A percentile compares a stretch with the other conserved stretches of the same genome.
These are phyloP conservation scores for Ispidina picta DNA, from an alignment of 2,797 vertebrate species.

Conservation along the genomic window DNA sequence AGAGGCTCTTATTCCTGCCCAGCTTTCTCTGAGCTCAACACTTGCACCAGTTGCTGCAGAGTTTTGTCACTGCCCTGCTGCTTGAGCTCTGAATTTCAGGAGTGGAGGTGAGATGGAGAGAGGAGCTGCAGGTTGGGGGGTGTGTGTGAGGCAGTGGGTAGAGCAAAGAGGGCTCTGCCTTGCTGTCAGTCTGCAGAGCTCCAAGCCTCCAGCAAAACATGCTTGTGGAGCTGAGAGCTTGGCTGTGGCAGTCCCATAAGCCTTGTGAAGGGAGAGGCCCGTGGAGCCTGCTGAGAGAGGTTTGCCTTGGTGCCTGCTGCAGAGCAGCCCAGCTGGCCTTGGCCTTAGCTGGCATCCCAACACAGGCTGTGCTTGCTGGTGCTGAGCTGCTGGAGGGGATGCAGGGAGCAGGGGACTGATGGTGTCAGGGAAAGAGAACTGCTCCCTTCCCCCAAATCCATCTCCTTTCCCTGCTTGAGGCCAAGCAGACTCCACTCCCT, in stretches of 20 bases:
- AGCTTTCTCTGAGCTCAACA: not conserved
- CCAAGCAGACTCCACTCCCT: not conserved
- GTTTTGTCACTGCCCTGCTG: not conserved
- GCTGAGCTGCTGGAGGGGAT: not conserved
- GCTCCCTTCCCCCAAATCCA: not conserved
- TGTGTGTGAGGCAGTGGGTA: not conserved
- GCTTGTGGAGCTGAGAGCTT: not conserved
- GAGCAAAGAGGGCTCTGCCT: not conserved
- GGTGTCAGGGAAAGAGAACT: not conserved
- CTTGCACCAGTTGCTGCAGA: not conserved
- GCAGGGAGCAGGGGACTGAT: accelerated
- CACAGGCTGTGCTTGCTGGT: not conserved
- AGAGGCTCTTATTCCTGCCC: not conserved
- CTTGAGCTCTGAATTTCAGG: not conserved
- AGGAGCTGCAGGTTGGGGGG: not conserved
- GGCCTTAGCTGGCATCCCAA: not conserved
- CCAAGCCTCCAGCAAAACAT: accelerated
- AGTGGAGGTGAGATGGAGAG: not conserved
- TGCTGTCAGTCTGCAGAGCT: not conserved
- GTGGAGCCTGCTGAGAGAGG: not conserved
- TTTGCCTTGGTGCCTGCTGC: not conserved
- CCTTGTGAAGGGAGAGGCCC: not conserved
- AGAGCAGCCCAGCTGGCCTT: not conserved
- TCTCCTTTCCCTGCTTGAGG: not conserved
- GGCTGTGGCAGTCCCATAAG: not conserved